Percentiles rank a stretch among this genome's conserved stretches.
phyloP scores from a whole-genome alignment of 2,113 vertebrate species.

The Oxyruncus cristatus region DNA sequence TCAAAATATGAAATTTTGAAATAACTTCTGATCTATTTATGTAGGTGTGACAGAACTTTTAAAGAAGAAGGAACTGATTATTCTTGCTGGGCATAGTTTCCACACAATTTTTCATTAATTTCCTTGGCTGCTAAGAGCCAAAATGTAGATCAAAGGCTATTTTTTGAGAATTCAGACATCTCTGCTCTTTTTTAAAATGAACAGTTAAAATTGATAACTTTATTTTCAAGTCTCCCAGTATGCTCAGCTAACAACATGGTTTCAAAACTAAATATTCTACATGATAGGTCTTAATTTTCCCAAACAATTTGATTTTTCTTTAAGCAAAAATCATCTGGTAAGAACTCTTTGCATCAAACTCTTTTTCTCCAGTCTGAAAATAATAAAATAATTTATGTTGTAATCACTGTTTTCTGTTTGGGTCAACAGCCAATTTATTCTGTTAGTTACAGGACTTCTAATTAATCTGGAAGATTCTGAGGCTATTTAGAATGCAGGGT shows the following conservation, averaged over 20 bases:
- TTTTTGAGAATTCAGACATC: background rate
- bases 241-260: background rate
- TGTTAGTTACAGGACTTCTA: background rate
- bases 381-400: background rate
- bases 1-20: background rate
- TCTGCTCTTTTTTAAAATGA: background rate
- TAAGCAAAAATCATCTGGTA: background rate
- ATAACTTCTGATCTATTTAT: background rate
- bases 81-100: background rate
- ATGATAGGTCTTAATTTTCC: background rate
- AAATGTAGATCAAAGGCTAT: background rate
- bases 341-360: background rate
- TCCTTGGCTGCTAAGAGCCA: background rate
- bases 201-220: background rate
- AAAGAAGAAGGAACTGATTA: background rate
- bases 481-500: background rate
- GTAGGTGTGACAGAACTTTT: background rate
- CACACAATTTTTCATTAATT: background rate
- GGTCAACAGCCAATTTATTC: background rate
- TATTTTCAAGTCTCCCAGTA: background rate
- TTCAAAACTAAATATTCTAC: background rate
- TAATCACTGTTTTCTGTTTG: background rate
- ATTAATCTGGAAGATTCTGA: background rate
- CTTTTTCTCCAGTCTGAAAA: background rate
- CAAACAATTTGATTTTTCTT: background rate